Conservation (phyloP, 2,888 invertebrate genomes). For the Escarpia spicata region DNA sequence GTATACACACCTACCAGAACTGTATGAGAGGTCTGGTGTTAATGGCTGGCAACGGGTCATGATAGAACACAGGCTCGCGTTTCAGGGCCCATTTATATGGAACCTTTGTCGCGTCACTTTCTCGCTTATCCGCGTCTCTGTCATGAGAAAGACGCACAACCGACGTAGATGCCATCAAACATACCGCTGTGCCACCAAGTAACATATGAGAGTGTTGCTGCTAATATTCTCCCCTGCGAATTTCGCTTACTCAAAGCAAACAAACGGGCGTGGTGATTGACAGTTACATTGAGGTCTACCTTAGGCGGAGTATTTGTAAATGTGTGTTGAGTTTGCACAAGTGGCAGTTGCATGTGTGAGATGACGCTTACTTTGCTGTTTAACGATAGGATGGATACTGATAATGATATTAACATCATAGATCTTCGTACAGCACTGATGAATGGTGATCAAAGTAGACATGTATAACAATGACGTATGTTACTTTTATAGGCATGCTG, state of each 20-base stretch:
- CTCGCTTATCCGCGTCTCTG: not conserved
- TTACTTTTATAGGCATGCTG: not conserved
- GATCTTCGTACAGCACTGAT: not conserved
- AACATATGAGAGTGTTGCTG: not conserved
- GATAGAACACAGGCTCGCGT: not conserved
- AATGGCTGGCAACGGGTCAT: not conserved
- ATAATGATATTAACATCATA: not conserved
- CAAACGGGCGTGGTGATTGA: not conserved
- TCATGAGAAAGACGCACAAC: slow-evolving; percentile 5
- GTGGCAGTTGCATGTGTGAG: not conserved
- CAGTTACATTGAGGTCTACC: not conserved
- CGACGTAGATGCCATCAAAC: slow-evolving; percentile 3
- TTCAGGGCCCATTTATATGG: not conserved
- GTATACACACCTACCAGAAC: slow-evolving; percentile 13
- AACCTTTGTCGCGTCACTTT: not conserved
- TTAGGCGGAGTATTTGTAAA: not conserved
- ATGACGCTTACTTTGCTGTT: not conserved
- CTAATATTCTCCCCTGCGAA: slow-evolving; percentile 10
- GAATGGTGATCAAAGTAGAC: not conserved
- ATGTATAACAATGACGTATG: not conserved
- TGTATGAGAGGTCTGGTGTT: not conserved
- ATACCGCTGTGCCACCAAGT: not conserved
- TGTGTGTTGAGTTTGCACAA: not conserved
- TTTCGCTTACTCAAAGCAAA: slow-evolving; percentile 3
- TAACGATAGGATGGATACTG: not conserved